Base-by-base conservation (phyloP, 2,888 invertebrate genomes). In the Caenorhabditis panamensis region DNA sequence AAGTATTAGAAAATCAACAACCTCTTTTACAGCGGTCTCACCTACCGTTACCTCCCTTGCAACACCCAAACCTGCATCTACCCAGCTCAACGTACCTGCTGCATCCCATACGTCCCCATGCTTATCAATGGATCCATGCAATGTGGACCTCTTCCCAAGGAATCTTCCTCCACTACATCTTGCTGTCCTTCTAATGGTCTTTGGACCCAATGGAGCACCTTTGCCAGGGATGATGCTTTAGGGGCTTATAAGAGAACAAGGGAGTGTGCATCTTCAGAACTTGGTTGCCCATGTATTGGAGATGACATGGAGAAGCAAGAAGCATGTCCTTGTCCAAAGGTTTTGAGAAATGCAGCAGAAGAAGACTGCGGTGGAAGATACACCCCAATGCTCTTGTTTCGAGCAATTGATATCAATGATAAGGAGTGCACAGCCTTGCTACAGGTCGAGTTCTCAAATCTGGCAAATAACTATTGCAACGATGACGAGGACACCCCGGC, bases 11-110 rank as follows among this genome's bases (percentile, higher is more conserved):
- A n/a, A n/a, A n/a, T n/a, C n/a, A n/a, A n/a, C n/a, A n/a, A n/a
- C 31, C 31, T 4, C 4, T 31, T 18, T 54, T 67, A 20, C 56
- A 67, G 67, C 8, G 67, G 67, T 13, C 11, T 44, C 44, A 47
- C 54, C 13, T 18, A 28, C 31, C 67, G 56, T 9, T 56, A 56
- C 26, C 13, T n/a, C 9, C 61, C 61, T 11, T 69, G 69, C 24
- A 61, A 61, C n/a, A 69, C 61, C 1, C 6, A 37, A 13, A 11
- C 69, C 1, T 69, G 69, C 22, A n/a, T 22, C 6, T 69, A 58
- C 24, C 69, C 69, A 0, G 69, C 69, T 13, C 69, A 69, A 69
- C 24, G 69, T n/a, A 36, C 69, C 4, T 69, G 69, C 20, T 69
- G 69, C 36, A 41, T 69, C 18, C 69, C 69, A 1, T 59, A 69